Evolutionary conservation across 2,797 vertebrate genomes (phyloP).

Genomic region (Morelia viridis): DNA sequence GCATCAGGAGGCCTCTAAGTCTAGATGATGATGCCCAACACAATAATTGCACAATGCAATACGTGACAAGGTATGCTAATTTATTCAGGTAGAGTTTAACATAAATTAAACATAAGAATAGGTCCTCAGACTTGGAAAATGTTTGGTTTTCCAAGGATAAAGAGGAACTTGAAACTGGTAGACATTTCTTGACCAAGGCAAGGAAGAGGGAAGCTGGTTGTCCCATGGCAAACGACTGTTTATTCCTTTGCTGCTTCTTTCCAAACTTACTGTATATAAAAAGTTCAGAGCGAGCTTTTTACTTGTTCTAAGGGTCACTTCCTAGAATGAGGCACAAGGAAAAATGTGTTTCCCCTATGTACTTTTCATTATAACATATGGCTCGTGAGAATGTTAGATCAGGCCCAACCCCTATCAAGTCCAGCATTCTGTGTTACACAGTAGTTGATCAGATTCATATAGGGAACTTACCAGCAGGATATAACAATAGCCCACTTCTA

Average conservation of each 20-base stretch:
- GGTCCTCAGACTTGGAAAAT: too few species aligned
- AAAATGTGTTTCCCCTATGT: not conserved
- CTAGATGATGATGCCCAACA: not conserved
- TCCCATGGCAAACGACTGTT: not conserved
- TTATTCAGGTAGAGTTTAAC: not conserved
- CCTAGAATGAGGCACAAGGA: too few species aligned
- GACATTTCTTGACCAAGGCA: not conserved
- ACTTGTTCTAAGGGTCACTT: not conserved
- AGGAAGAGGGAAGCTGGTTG: not conserved
- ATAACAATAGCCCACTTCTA: not conserved
- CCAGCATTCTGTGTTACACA: not conserved
- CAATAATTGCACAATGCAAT: fast-evolving
- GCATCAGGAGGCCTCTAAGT: not conserved
- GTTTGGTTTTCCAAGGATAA: not conserved
- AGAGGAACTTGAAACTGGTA: not conserved
- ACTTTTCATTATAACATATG: not conserved
- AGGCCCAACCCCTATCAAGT: not conserved
- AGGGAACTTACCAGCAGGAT: not conserved
- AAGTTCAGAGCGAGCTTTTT: not conserved
- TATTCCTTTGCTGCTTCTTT: not conserved
- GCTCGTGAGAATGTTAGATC: not conserved
- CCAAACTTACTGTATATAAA: not conserved
- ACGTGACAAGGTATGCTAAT: not conserved
- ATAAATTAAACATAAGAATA: not conserved
- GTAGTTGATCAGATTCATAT: not conserved